These are phyloP conservation scores for Neopipo cinnamomea DNA, from an alignment of 2,113 vertebrate species.

Conservation along the genomic window DNA sequence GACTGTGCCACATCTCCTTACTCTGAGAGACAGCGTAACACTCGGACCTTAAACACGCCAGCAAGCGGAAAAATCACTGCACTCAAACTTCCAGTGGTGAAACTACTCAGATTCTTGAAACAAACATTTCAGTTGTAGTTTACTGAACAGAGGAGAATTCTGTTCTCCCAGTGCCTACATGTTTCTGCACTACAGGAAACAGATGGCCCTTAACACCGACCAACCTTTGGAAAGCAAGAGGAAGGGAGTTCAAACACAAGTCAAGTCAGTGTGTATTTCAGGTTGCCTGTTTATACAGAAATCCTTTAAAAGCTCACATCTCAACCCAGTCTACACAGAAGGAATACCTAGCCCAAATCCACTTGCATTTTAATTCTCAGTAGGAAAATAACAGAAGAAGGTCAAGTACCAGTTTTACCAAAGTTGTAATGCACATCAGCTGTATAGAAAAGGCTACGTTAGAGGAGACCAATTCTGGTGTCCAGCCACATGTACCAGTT, in stretches of 20 bases:
- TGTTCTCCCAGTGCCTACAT: not conserved
- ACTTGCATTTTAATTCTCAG: not conserved
- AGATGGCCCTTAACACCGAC: slow-evolving; percentile 47
- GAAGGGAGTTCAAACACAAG: slow-evolving; percentile 27
- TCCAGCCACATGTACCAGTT: not conserved
- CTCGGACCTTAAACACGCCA: not conserved
- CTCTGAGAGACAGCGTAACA: not conserved
- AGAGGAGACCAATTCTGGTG: not conserved
- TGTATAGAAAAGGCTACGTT: not conserved
- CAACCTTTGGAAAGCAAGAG: slow-evolving; percentile 1
- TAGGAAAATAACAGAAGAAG: not conserved
- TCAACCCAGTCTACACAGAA: not conserved
- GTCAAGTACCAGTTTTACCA: not conserved
- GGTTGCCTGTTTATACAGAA: slow-evolving; percentile 8
- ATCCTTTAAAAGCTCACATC: not conserved
- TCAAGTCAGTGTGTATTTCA: not conserved
- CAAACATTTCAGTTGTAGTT: slow-evolving; percentile 1
- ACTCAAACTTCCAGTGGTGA: not conserved
- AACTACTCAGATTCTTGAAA: not conserved
- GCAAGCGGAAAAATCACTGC: slow-evolving; percentile 1
- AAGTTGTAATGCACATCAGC: not conserved
- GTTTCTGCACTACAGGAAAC: slow-evolving; percentile 45
- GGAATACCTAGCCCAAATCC: not conserved
- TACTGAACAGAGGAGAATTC: slow-evolving; percentile 23
- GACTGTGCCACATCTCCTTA: not conserved